Percentiles rank a stretch among this genome's conserved stretches.
Evolutionary conservation across 2,113 vertebrate genomes (phyloP).

Genomic region (Burhinus bistriatus): DNA sequence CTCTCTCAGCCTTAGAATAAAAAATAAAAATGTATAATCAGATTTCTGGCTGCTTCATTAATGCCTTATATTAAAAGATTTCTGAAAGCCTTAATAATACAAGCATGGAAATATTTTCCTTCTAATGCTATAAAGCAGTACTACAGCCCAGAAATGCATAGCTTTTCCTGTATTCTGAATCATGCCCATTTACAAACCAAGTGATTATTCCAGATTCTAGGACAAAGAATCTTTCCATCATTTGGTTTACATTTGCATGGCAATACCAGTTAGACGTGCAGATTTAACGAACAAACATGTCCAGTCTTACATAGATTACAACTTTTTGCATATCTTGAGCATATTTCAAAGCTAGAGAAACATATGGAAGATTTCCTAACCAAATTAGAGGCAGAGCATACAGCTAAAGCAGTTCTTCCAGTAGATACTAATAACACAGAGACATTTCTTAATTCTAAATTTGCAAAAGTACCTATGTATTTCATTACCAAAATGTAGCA

Average conservation of each 20-base stretch:
- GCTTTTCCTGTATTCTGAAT: conserved; percentile 9
- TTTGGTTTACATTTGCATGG: conserved; percentile 27
- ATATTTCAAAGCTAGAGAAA: conserved; percentile 35
- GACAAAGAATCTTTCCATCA: conserved; percentile 28
- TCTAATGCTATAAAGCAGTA: not conserved
- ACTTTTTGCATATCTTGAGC: conserved; percentile 44
- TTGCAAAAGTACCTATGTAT: conserved; percentile 11
- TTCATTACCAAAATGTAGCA: conserved; percentile 7
- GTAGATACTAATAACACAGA: not conserved
- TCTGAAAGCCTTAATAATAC: not conserved
- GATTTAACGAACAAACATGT: conserved; percentile 25
- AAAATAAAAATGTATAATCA: not conserved
- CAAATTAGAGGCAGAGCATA: conserved; percentile 34
- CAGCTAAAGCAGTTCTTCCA: conserved; percentile 40
- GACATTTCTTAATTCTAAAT: not conserved
- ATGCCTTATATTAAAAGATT: not conserved
- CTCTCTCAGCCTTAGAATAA: not conserved
- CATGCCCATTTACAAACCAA: not conserved
- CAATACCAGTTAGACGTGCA: conserved; percentile 28
- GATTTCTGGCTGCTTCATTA: not conserved
- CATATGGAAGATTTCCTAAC: conserved; percentile 19
- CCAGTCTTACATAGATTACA: conserved; percentile 41
- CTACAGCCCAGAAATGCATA: not conserved
- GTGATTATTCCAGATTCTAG: conserved; percentile 25
- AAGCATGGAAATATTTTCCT: not conserved